Percentiles rank a stretch among this genome's conserved stretches.
phyloP scores from a whole-genome alignment of 2,888 invertebrate species.

The Microplitis manilae region DNA sequence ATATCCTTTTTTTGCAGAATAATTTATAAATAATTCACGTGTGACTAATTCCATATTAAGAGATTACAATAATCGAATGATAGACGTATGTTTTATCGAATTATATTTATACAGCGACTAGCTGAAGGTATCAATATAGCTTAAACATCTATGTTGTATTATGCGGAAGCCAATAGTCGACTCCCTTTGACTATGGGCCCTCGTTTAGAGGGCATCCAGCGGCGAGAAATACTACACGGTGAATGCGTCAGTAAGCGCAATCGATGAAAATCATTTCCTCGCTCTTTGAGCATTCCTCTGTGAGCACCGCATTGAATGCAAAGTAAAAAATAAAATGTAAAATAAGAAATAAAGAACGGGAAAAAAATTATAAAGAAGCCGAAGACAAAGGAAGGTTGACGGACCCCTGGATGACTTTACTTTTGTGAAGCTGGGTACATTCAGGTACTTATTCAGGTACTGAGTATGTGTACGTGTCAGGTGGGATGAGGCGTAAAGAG shows the following conservation, averaged over 20 bases:
- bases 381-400: slow-evolving; percentile 42
- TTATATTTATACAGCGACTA: slow-evolving; percentile 2
- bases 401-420: slow-evolving; percentile 41
- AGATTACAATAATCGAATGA: slow-evolving; percentile 4
- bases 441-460: slow-evolving; percentile 34
- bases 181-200: slow-evolving; percentile 52
- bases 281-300: slow-evolving; percentile 50
- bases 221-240: slow-evolving; percentile 34
- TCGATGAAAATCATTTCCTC: slow-evolving; percentile 65
- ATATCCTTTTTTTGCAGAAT: no score
- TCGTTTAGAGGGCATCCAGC: slow-evolving; percentile 49
- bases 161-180: slow-evolving; percentile 52
- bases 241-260: slow-evolving; percentile 56
- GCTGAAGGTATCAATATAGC: slow-evolving; percentile 23
- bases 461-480: slow-evolving; percentile 40
- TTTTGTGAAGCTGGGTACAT: slow-evolving; percentile 38
- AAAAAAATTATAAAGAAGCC: slow-evolving; percentile 44
- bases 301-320: slow-evolving; percentile 34
- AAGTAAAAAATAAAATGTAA: slow-evolving; percentile 30
- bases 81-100: slow-evolving; percentile 2
- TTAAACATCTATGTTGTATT: slow-evolving; percentile 45
- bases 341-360: slow-evolving; percentile 31
- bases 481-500: slow-evolving; percentile 31
- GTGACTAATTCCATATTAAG: no score
- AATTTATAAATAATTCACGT: no score